phyloP scores from a whole-genome alignment of 2,797 vertebrate genomes.

The Siniperca obscura region DNA sequence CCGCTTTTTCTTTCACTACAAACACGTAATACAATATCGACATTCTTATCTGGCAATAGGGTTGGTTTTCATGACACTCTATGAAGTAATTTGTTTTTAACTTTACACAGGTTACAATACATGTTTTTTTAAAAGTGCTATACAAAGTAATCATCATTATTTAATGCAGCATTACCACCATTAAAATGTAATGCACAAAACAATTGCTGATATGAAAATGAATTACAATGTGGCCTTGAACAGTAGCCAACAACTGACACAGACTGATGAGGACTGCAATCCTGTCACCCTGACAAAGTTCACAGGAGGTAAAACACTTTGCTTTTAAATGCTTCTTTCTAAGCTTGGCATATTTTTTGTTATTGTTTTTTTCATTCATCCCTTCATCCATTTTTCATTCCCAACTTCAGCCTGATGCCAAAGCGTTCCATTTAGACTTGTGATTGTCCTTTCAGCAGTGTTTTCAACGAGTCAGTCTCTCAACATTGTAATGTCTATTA shows the following conservation, averaged over 20 bases:
- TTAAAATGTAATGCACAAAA: background rate
- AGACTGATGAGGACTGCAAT: background rate
- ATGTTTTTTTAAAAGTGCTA: background rate
- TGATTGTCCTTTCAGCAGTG: conserved; percentile 27
- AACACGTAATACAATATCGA: too few relatives aligned
- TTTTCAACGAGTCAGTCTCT: conserved; percentile 16
- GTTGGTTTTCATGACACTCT: background rate
- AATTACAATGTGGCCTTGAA: background rate
- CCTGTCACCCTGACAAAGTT: background rate
- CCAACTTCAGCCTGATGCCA: conserved; percentile 4
- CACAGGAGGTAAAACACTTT: background rate
- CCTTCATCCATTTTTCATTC: conserved; percentile 35
- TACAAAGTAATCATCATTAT: background rate
- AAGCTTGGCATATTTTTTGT: background rate
- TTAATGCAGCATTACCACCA: background rate
- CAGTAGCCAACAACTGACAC: background rate
- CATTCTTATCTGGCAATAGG: too few relatives aligned
- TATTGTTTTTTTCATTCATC: background rate
- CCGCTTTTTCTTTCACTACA: too few relatives aligned
- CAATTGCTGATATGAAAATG: fast-evolving
- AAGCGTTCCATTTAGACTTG: background rate
- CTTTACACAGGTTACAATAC: too few relatives aligned
- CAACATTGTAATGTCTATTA: conserved; percentile 39
- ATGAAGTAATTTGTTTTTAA: background rate
- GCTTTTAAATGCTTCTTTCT: background rate